phyloP scores from a whole-genome alignment of 1,140 invertebrate species.

The Dinoponera quadriceps region DNA sequence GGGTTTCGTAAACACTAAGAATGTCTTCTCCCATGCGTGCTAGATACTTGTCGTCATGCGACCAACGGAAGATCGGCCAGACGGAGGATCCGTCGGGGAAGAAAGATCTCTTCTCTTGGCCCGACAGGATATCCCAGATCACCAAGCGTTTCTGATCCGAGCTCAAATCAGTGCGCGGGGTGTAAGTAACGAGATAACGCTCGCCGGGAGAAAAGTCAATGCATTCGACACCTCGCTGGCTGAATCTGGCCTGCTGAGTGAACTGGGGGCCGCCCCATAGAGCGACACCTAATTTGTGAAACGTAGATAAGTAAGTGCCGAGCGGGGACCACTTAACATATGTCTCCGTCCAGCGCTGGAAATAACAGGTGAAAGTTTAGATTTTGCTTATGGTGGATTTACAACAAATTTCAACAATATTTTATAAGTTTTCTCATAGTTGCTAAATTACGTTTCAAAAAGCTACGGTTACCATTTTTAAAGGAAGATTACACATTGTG shows the following conservation, averaged over 20 bases:
- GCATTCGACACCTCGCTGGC: slow-evolving; percentile 95
- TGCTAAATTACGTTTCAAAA: too few species aligned
- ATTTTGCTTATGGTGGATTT: background rate
- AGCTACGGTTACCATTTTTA: background rate
- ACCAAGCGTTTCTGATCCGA: slow-evolving; percentile 91
- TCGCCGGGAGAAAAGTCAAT: slow-evolving; percentile 99
- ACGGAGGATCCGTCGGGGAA: slow-evolving; percentile 92
- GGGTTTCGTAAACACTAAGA: slow-evolving; percentile 98
- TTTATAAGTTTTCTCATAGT: background rate
- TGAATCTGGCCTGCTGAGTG: slow-evolving; percentile 95
- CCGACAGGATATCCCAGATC: slow-evolving; percentile 97
- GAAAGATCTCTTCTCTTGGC: slow-evolving; percentile 97
- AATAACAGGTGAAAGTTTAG: slow-evolving; percentile 16
- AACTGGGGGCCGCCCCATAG: slow-evolving; percentile 98
- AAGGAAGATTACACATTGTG: background rate
- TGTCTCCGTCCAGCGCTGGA: slow-evolving; percentile 96
- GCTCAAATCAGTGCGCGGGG: slow-evolving; percentile 89
- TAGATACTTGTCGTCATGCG: slow-evolving; percentile 98
- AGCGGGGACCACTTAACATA: slow-evolving; percentile 98
- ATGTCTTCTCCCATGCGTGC: slow-evolving; percentile 94
- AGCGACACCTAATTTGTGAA: slow-evolving; percentile 97
- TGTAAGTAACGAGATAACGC: slow-evolving; percentile 97
- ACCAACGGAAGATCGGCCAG: slow-evolving; percentile 99
- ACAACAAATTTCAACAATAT: slow-evolving; percentile 1
- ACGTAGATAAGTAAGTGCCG: slow-evolving; percentile 98